Base-by-base conservation (phyloP, 1,140 invertebrate genomes). In the Nautilus pompilius region DNA sequence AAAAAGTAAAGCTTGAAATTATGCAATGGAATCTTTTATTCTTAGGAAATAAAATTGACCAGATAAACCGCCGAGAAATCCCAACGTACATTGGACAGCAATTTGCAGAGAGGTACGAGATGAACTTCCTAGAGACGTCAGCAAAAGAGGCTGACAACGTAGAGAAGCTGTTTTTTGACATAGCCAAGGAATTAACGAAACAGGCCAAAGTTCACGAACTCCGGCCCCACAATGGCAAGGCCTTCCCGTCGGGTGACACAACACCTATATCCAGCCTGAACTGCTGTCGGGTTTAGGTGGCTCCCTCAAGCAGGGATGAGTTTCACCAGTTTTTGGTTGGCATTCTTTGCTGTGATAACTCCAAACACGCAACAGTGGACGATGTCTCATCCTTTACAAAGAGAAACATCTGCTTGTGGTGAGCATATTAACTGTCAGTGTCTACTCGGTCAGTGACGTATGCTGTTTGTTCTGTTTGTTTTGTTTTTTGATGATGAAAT, bases 71-170 rank as follows among this genome's bases (percentile, higher is more conserved):
- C 20, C 86, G 93, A 71, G 95, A 97, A 87, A 95, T 98, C 76
- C 95, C 95, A 6, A 89, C 89, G 13, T 89, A 93, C 79, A 93
- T 97, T 49, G 95, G 93, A n/a, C 92, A 96, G 84, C 92, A 96
- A 79, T 98, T 97, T 88, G 93, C 95, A 41, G 90, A 93, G 78
- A 87, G 91, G 69, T 93, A 97, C 81, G 92, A 93, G 70, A 98
- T 98, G 94, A 95, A 95, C 36, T 82, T 77, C 60, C 60, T 82
- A 26, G 80, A 82, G 62, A 82, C 80, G 0, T 82, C 80, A 13
- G 80, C 80, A 2, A 82, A 82, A 65, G 78, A 82, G 53, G 76
- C 76, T 10, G 79, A 80, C 45, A 82, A 82, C 69, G 80, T 82
- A 20, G 79, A 80, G 53, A 73, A 73, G 83, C 85, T 98, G 58